Conservation (phyloP, 1,140 invertebrate genomes). For the Chironomus striatipennis region DNA sequence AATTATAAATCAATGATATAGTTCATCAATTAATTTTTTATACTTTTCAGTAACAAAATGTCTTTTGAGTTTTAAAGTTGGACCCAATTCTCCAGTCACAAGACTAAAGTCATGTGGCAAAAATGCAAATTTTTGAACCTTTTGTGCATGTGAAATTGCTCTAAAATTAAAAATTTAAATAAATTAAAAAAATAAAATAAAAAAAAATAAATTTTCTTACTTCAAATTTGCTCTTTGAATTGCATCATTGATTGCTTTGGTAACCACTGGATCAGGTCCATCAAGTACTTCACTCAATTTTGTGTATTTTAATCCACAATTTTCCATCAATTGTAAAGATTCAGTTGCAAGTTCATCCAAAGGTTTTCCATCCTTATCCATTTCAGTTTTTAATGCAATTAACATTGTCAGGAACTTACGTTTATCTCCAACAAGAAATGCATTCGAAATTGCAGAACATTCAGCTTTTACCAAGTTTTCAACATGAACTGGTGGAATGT, state of each 20-base stretch:
- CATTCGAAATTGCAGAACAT: too few relatives aligned
- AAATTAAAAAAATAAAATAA: too few relatives aligned
- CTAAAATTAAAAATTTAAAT: too few relatives aligned
- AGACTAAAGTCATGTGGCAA: slow-evolving; percentile 83
- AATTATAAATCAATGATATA: slow-evolving; percentile 40
- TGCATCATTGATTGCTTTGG: slow-evolving; percentile 61
- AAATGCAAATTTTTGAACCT: too few relatives aligned
- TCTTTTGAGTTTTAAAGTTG: slow-evolving; percentile 75
- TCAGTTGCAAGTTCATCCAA: slow-evolving; percentile 57
- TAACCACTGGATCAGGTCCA: slow-evolving; percentile 48
- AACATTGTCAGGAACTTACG: slow-evolving; percentile 77
- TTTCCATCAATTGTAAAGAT: slow-evolving; percentile 60
- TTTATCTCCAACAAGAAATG: slow-evolving; percentile 76
- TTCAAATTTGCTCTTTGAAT: too few relatives aligned
- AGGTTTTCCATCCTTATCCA: slow-evolving; percentile 59
- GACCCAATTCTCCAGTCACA: slow-evolving; percentile 78
- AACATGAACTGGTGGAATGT: too few relatives aligned
- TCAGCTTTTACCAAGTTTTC: too few relatives aligned
- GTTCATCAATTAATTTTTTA: slow-evolving; percentile 55
- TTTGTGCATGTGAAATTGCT: slow-evolving; percentile 82
- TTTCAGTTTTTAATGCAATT: slow-evolving; percentile 70
- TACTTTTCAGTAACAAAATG: slow-evolving; percentile 58
- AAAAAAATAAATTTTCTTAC: too few relatives aligned
- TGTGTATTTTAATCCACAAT: slow-evolving; percentile 57
- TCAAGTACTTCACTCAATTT: slow-evolving; percentile 64